Base-by-base conservation (phyloP, 2,888 invertebrate genomes). In the Trichopoda pennipes region DNA sequence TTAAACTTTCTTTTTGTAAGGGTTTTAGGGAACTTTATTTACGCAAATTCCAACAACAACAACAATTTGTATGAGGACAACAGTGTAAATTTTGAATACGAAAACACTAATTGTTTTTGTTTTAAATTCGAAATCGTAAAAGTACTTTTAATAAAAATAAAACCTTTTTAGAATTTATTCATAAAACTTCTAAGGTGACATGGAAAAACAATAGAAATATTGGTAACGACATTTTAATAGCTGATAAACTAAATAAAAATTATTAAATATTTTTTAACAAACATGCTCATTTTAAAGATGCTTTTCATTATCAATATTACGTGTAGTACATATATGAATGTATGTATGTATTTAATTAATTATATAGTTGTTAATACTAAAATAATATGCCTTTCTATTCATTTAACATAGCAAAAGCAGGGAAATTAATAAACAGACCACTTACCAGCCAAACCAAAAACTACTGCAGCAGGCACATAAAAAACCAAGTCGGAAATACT, bases 401-500 rank as follows among this genome's bases (percentile, higher is more conserved):
- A 21, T 73, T 80, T 73, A 73, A 80, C 76, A 80, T 80, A 73
- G 80, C 47, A 79, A 82, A 75, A 55, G 35, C 63, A 12, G 53
- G 66, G 55, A 23, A 61, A 56, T 55, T 49, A 21, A 64, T 60
- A 64, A 64, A 16, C 1, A 51, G 51, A 17, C 6, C 38, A 83
- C 85, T 93, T 92, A 97, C 97, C 95, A 91, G 96, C 94, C 89
- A 97, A 92, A 85, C 94, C 93, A 85, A 95, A 92, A 86, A 97
- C 94, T 85, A 97, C 93, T 86, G 96, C 94, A 68, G 95, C 96
- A 86, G 97, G 97, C 87, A 97, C 89, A 86, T 97, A 95, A 91
- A 97, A 97, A 85, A 97, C 96, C 55, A 94, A 92, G 92, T 97
- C 97, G 84, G 96, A 96, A 92, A 97, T 97, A 85, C 96, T 96